phyloP scores from a whole-genome alignment of 1,140 invertebrate genomes.

The Oscheius sp. region DNA sequence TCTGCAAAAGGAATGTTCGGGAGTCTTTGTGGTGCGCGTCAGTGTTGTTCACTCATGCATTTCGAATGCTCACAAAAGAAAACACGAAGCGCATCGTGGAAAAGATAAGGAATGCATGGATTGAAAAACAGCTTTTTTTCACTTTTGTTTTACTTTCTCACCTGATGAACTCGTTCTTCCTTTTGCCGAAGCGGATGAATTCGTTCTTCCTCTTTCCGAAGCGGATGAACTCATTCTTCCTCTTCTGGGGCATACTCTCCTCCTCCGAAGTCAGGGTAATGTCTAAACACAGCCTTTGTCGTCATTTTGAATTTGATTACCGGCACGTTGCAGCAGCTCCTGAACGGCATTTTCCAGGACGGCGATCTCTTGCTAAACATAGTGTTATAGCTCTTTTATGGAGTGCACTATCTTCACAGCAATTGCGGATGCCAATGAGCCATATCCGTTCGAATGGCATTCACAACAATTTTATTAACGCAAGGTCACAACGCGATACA shows the following conservation, averaged over 20 bases:
- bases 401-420: too few relatives aligned
- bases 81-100: background rate
- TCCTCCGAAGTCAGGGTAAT: slow-evolving; percentile 16
- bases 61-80: background rate
- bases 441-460: too few relatives aligned
- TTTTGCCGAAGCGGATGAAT: slow-evolving; percentile 41
- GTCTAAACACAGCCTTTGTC: background rate
- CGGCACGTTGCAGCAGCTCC: slow-evolving; percentile 18
- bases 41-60: slow-evolving; percentile 33
- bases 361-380: slow-evolving; percentile 8
- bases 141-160: too few relatives aligned
- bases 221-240: slow-evolving; percentile 47
- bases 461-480: too few relatives aligned
- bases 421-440: too few relatives aligned
- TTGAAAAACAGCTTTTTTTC: too few relatives aligned
- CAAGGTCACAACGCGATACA: too few relatives aligned
- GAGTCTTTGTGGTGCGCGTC: background rate
- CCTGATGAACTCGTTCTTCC: slow-evolving; percentile 47
- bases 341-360: slow-evolving; percentile 24
- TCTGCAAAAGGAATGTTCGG: slow-evolving; percentile 26
- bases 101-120: background rate
- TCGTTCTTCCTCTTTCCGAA: slow-evolving; percentile 46
- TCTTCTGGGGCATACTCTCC: slow-evolving; percentile 19
- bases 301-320: background rate
- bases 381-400: too few relatives aligned